Evolutionary conservation across 1,140 invertebrate genomes (phyloP).

Genomic region (Odontomachus brunneus): DNA sequence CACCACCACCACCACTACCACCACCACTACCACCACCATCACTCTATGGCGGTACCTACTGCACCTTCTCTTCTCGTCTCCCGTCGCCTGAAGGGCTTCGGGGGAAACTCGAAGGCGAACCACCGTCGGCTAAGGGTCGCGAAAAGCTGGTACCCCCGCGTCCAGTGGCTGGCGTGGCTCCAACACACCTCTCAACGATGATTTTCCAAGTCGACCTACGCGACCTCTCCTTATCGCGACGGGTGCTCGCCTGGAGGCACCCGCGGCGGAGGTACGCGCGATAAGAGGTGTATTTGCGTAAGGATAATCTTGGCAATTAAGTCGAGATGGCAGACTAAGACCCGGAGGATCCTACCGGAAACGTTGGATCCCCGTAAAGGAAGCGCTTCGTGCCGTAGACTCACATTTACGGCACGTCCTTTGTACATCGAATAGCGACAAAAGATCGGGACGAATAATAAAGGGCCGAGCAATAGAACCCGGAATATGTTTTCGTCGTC

Average conservation of each 20-base stretch:
- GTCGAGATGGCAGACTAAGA: conserved; percentile 27
- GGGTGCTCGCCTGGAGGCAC: background rate
- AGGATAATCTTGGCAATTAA: conserved; percentile 52
- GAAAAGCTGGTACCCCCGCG: conserved; percentile 31
- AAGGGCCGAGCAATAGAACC: background rate
- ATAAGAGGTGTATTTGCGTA: conserved; percentile 5
- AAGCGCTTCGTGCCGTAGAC: too few species aligned
- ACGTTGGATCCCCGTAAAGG: conserved; percentile 24
- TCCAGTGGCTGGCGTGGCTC: background rate
- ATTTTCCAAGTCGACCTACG: conserved; percentile 14
- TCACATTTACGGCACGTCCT: background rate
- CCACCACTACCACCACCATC: background rate
- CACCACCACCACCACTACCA: background rate
- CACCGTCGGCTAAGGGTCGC: background rate
- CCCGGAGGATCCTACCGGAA: background rate
- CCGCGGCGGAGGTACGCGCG: background rate
- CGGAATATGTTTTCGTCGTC: background rate
- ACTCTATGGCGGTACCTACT: conserved; percentile 20
- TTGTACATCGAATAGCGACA: background rate
- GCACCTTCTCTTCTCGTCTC: background rate
- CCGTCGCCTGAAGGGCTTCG: background rate
- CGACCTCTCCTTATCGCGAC: conserved; percentile 37
- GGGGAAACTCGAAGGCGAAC: conserved; percentile 9
- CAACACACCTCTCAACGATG: conserved; percentile 24
- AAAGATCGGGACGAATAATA: background rate